Evolutionary conservation across 2,888 invertebrate genomes (phyloP).

Genomic region (Sabatieria punctata): DNA sequence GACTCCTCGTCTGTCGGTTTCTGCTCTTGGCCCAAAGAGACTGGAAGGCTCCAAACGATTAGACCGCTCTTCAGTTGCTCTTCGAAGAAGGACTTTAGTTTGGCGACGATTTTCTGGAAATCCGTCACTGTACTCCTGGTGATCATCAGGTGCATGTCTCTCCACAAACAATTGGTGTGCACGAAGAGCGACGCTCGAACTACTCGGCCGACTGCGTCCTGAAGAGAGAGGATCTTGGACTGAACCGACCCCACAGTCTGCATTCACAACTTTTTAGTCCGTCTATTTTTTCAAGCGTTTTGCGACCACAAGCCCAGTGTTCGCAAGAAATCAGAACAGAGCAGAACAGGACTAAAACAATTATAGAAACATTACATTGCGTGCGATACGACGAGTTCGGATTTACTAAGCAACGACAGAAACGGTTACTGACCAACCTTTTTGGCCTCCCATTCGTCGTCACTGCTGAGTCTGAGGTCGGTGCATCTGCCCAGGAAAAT

Average conservation of each 20-base stretch:
- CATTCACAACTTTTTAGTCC: no score
- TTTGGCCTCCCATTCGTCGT: constrained; percentile 4
- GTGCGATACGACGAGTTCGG: no score
- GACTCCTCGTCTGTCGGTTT: constrained; percentile 8
- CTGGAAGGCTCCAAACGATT: constrained; percentile 46
- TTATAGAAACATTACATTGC: no score
- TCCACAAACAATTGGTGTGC: constrained; percentile 49
- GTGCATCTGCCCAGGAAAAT: constrained; percentile 68
- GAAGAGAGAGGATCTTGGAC: background rate
- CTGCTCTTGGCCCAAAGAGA: constrained; percentile 13
- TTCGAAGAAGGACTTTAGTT: constrained; percentile 89
- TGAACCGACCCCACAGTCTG: no score
- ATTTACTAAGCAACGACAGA: no score
- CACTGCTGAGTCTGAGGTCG: background rate
- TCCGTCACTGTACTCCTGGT: constrained; percentile 92
- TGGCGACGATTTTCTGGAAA: constrained; percentile 84
- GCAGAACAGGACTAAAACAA: no score
- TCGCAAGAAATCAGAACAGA: no score
- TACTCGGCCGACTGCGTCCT: background rate
- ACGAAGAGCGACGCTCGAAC: constrained; percentile 1
- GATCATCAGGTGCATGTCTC: constrained; percentile 87
- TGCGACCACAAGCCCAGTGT: no score
- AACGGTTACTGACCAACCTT: no score
- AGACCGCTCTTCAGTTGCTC: constrained; percentile 91
- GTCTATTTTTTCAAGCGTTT: no score